Percentiles rank a stretch among this genome's conserved stretches.
Evolutionary conservation across 2,797 vertebrate genomes (phyloP).

Genomic region (Danio tinwini): DNA sequence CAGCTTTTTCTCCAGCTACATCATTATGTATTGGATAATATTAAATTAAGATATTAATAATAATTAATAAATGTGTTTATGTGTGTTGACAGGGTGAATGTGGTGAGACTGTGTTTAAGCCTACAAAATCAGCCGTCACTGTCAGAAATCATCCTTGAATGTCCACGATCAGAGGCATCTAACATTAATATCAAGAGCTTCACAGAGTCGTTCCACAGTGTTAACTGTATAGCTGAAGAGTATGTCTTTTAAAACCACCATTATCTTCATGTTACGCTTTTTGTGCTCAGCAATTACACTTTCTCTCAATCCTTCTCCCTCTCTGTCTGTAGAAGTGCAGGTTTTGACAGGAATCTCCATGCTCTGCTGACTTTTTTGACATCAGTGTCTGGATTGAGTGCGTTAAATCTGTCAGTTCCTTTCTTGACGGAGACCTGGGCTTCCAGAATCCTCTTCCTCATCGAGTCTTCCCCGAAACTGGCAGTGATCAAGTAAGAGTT

Average conservation of each 20-base stretch:
- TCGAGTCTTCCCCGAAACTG: slow-evolving; percentile 23
- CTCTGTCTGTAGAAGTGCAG: neutral
- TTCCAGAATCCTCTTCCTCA: slow-evolving; percentile 21
- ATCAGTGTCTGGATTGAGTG: slow-evolving; percentile 23
- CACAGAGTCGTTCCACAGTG: neutral
- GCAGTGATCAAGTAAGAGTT: slow-evolving; percentile 9
- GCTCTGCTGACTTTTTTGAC: slow-evolving; percentile 26
- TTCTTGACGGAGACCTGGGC: slow-evolving; percentile 29
- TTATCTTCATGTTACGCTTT: no score
- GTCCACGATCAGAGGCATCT: neutral
- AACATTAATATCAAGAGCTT: slow-evolving; percentile 7
- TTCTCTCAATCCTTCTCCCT: neutral
- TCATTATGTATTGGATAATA: neutral
- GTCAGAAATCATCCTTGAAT: slow-evolving; percentile 25
- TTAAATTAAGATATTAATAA: neutral
- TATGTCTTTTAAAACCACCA: neutral
- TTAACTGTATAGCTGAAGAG: slow-evolving; percentile 17
- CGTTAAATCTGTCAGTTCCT: neutral
- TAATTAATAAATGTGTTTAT: no score
- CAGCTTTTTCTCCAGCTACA: neutral
- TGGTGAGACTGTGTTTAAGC: slow-evolving; percentile 4
- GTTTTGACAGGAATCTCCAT: neutral
- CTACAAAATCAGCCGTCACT: neutral
- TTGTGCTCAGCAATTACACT: neutral
- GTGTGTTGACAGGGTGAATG: slow-evolving; percentile 26